These are phyloP conservation scores for Papilio polyxenes DNA, from an alignment of 1,140 invertebrate species.

Conservation along the genomic window DNA sequence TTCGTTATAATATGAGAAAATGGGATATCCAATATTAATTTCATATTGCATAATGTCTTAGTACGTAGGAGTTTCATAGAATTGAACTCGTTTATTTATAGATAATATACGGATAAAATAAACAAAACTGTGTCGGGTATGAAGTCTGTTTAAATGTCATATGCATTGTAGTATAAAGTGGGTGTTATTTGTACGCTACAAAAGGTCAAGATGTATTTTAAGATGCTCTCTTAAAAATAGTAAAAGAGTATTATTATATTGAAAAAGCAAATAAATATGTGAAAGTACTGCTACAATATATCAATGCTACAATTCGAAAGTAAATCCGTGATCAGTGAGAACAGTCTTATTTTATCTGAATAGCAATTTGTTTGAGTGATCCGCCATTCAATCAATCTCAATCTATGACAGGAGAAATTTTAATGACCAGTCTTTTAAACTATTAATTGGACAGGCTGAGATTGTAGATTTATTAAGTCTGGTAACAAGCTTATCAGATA, in stretches of 20 bases:
- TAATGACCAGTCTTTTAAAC: not conserved
- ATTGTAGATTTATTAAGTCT: too few species aligned
- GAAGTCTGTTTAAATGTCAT: not conserved
- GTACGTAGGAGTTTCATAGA: not conserved
- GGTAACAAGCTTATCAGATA: too few species aligned
- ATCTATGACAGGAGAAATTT: not conserved
- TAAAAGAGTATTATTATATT: too few species aligned
- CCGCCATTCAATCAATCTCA: conserved; percentile 16
- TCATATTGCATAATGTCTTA: not conserved
- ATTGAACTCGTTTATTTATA: not conserved
- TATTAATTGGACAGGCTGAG: too few species aligned
- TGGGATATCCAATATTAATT: not conserved
- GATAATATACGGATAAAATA: not conserved
- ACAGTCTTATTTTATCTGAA: not conserved
- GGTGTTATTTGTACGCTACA: not conserved
- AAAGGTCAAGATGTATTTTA: conserved; percentile 11
- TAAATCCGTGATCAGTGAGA: conserved; percentile 12
- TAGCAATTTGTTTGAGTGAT: not conserved
- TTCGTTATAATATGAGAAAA: too few species aligned
- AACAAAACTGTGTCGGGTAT: not conserved
- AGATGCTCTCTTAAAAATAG: not conserved
- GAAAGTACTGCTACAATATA: not conserved
- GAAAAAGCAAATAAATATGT: not conserved
- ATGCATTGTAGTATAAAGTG: not conserved
- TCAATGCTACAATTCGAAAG: not conserved